Evolutionary conservation across 1,140 invertebrate species (phyloP), one percentile per base, ranked within the genome.

Genomic region (Euura saliciscinereae): DNA sequence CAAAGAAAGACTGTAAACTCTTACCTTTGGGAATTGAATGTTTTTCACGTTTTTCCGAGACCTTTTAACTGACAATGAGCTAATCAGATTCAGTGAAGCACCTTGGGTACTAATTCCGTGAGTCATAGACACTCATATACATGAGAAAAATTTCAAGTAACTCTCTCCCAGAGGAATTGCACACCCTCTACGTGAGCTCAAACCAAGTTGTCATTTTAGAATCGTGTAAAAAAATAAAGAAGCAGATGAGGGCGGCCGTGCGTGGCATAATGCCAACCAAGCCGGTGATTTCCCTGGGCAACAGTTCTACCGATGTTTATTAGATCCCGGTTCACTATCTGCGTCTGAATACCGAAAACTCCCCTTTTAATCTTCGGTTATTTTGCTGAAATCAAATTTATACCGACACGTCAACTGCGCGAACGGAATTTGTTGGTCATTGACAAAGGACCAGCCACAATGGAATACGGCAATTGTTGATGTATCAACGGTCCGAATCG

Each of bases 381-480:
- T 28, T 28, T 28, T 28, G 28, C 28, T 28, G 28, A 28, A 28
- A 28, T 28, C 28, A 28, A 28, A 28, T 28, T 28, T 28, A 28
- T 28, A 28, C 28, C 28, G 28, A 28, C 28, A 28, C 28, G 28
- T 28, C 28, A 28, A 28, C 28, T 28, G 28, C 28, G 28, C 28
- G 28, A 28, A 28, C 28, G 28, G 1, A 28, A 28, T 28, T 28
- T 28, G 28, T 28, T 28, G 1, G 28, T 28, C 28, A 28, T 28
- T 28, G 28, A 28, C 28, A 28, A 28, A 1, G 28, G 28, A 28
- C 28, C 28, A 28, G 28, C 28, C 28, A 28, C 28, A 28, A 69
- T 45, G 66, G 70, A 69, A 43, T 13, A 65, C 64, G 42, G 65
- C 59, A 13, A 71, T 71, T 71, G 71, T 71, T 68, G 66, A 72